Evolutionary conservation across 2,113 vertebrate species (phyloP), one percentile per base, ranked within the genome.

Genomic region (Thermophis baileyi): DNA sequence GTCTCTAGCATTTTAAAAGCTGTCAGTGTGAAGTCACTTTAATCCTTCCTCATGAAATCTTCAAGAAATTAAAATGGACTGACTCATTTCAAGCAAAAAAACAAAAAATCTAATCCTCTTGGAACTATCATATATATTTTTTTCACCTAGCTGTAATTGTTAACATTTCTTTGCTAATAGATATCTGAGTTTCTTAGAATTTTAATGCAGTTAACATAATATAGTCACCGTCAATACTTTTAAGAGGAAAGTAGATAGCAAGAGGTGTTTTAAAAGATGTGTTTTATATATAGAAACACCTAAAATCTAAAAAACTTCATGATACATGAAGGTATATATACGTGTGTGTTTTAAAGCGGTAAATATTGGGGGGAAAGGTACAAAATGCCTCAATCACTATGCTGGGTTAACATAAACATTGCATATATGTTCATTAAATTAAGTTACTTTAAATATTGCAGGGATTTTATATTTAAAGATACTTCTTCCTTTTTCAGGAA

Each of bases 401-500:
- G 20, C 35, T 22, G 44, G 7, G 35, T 81, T 81, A 40, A 81
- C 35, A 40, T 40, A 81, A 81, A 40, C 69, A 40, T 35, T 40
- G 69, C 30, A 20, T 74, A 6, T 40, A 20, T 35, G 14, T 35
- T 69, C 63, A 69, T 35, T 74, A 63, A 63, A 94, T 27, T 55
- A 92, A 3, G 90, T 69, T 89, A 49, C 3, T 90, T 95, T 53
- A 57, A 85, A 91, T 92, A 89, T 91, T 95, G 93, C 85, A 89
- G 93, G 51, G 90, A 7, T 85, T 94, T 96, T 88, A 94, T 93
- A 93, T 91, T 89, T 90, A 87, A 25, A 94, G 63, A 92, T 50
- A 91, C 16, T 47, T 49, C 44, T 85, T 93, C 93, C 94, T 92
- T 94, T 46, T 89, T 22, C 91, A 98, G 98, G 95, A 94, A 95